Percentiles rank a stretch among this genome's conserved stretches.
These are phyloP conservation scores for Pampusana beccarii DNA, from an alignment of 2,113 vertebrate species.

Conservation along the genomic window DNA sequence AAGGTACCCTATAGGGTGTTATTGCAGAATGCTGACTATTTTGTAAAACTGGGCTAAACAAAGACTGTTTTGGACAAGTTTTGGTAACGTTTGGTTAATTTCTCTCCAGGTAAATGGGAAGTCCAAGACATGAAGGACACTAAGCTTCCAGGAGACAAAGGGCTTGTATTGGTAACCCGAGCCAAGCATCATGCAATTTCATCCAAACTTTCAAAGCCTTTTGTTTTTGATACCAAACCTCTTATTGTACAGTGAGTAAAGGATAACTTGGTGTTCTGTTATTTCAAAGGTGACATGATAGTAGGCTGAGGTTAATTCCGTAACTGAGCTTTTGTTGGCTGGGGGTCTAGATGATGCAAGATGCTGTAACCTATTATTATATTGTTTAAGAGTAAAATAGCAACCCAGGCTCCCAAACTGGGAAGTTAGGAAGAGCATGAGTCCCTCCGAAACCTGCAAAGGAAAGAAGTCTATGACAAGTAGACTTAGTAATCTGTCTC, in stretches of 20 bases:
- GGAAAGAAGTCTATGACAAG: background rate
- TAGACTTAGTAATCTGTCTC: background rate
- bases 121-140: conserved; percentile 95
- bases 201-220: conserved; percentile 87
- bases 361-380: background rate
- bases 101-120: conserved; percentile 88
- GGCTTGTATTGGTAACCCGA: conserved; percentile 89
- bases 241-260: conserved; percentile 94
- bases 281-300: background rate
- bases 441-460: background rate
- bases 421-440: background rate
- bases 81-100: background rate
- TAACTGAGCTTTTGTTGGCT: background rate
- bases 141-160: conserved; percentile 93
- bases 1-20: background rate
- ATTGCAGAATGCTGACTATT: background rate
- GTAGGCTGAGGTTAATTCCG: background rate
- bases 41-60: background rate
- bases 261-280: background rate
- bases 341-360: background rate
- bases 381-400: background rate
- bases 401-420: background rate
- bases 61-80: background rate
- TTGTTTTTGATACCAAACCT: conserved; percentile 89
- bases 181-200: conserved; percentile 98